These are phyloP conservation scores for Allygus modestus DNA, from an alignment of 2,888 invertebrate genomes.

Conservation along the genomic window DNA sequence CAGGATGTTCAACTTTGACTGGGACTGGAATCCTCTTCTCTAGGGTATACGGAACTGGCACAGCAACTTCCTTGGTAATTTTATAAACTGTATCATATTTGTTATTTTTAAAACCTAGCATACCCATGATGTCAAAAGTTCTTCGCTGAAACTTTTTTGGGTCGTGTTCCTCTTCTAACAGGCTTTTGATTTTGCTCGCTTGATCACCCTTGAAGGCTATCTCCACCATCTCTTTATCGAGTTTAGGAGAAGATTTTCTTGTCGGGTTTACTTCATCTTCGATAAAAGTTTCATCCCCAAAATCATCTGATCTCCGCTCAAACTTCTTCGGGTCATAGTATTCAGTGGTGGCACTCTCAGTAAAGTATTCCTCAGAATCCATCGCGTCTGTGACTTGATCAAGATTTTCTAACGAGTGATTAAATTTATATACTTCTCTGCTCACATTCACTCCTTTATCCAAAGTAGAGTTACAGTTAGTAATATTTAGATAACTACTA, in stretches of 20 bases:
- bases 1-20: constrained; percentile 6
- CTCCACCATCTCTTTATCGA: background rate
- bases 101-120: constrained; percentile 7
- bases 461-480: background rate
- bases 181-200: background rate
- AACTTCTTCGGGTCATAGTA: constrained; percentile 9
- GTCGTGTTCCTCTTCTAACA: background rate
- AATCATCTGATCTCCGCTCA: constrained; percentile 30
- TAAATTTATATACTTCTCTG: background rate
- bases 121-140: constrained; percentile 18
- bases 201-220: constrained; percentile 16
- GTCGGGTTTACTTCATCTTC: background rate
- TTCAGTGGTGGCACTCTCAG: constrained; percentile 11
- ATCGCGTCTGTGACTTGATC: background rate
- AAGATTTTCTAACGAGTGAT: background rate
- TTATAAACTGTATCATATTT: background rate
- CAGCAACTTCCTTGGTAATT: constrained; percentile 12
- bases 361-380: background rate
- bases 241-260: background rate
- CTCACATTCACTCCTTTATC: background rate
- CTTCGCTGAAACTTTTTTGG: constrained; percentile 6
- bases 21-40: constrained; percentile 14
- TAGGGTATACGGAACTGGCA: background rate
- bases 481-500: background rate
- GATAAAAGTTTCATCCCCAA: background rate